Evolutionary conservation across 2,113 vertebrate genomes (phyloP), one percentile per base, ranked within the genome.

Genomic region (Elachura formosa): DNA sequence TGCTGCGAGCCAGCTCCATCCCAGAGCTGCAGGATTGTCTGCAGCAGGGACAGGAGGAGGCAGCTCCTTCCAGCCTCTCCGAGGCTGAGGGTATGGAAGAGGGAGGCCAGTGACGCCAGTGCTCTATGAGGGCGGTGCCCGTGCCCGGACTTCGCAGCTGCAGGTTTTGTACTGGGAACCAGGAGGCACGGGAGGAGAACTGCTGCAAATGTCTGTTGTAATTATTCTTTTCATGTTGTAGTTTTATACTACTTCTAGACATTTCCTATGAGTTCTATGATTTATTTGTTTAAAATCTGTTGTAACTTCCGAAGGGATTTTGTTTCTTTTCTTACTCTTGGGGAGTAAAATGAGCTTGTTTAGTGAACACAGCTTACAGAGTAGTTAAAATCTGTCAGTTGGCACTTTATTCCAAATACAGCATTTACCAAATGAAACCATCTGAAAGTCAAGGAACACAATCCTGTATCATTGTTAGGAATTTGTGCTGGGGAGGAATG

Each of bases 1-100:
- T 98, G 16, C 91, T 98, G 81, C 89, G 82, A 54, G 89, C 19
- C 84, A 84, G 86, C 6, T 28, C 64, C 3, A 4, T 97, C 79
- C 93, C 94, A 5, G 69, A 84, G 24, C 72, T n/a, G 12, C 80
- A 87, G 75, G 58, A 84, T 55, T 68, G 54, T 52, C 84, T 62
- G 64, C 48, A 52, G 43, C 85, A 96, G 38, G 26, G 83, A 59
- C 61, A 92, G 61, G 63, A 84, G 61, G 63, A 84, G 89, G 72
- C 51, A 84, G 38, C 72, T 29, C 40, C 76, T 77, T 72, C 36
- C 61, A 40, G 23, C 64, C 33, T 7, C 40, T 59, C 63, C n/a
- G 6, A 41, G 17, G 15, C 87, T 64, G 79, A 92, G 75, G 86
- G 38, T 31, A 22, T 18, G 41, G 71, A 94, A 38, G 74, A 79